These are phyloP conservation scores for Drosophila tristis DNA, from an alignment of 1,140 invertebrate genomes.

Conservation along the genomic window DNA sequence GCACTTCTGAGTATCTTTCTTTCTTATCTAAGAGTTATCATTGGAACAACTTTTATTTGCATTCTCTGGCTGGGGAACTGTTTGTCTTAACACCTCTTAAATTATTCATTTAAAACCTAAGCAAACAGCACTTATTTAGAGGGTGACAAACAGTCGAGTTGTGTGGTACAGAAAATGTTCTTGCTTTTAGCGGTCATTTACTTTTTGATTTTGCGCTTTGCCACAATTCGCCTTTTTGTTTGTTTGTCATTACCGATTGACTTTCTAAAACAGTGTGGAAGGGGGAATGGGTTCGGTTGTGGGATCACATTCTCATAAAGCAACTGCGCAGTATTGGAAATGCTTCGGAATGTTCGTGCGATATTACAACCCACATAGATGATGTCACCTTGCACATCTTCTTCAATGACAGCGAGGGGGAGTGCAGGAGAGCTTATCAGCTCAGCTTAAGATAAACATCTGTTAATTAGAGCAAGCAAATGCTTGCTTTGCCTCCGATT, in stretches of 20 bases:
- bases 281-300: constrained; percentile 5
- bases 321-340: constrained; percentile 43
- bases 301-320: constrained; percentile 25
- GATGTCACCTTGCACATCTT: constrained; percentile 21
- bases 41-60: too few relatives aligned
- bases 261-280: constrained; percentile 66
- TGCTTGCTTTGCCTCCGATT: constrained; percentile 24
- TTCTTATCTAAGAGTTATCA: too few relatives aligned
- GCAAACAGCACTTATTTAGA: too few relatives aligned
- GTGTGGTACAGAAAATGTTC: constrained; percentile 2
- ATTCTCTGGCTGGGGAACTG: too few relatives aligned
- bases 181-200: constrained; percentile 63
- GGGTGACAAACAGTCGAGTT: constrained; percentile 13
- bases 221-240: constrained; percentile 40
- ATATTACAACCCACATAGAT: constrained; percentile 27
- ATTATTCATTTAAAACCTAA: too few relatives aligned
- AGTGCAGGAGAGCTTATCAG: constrained; percentile 26
- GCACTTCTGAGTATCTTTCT: too few relatives aligned
- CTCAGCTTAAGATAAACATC: constrained; percentile 12
- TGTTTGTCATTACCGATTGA: constrained; percentile 61
- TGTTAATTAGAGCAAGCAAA: constrained; percentile 25
- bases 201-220: constrained; percentile 63
- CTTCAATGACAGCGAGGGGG: too few relatives aligned
- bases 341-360: constrained; percentile 14
- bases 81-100: too few relatives aligned